A percentile compares a stretch with the other conserved stretches of the same genome.
Conservation (phyloP, 2,888 invertebrate species). For the Antitype chi region DNA sequence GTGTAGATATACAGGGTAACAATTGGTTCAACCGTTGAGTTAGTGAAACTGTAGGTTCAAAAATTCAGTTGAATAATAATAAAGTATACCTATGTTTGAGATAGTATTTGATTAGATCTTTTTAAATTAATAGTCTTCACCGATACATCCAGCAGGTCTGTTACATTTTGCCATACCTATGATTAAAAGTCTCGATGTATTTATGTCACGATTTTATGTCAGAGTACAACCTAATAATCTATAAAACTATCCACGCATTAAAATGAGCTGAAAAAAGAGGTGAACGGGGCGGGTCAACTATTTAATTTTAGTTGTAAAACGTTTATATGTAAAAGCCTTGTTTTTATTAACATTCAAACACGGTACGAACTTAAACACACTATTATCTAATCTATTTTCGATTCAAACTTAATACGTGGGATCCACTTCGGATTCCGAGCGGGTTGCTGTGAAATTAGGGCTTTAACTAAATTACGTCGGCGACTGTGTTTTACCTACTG, state of each 20-base stretch:
- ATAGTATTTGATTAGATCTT: too few species aligned
- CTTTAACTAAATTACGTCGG: slow-evolving; percentile 79
- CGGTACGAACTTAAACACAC: slow-evolving; percentile 1
- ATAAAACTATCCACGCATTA: background rate
- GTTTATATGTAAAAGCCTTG: background rate
- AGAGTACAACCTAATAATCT: background rate
- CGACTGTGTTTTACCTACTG: slow-evolving; percentile 71
- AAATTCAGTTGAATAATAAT: too few species aligned
- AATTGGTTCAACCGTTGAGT: background rate
- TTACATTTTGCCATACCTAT: too few species aligned
- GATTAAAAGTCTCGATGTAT: too few species aligned
- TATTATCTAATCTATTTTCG: slow-evolving; percentile 54
- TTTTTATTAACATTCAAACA: slow-evolving; percentile 29
- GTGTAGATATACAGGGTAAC: background rate
- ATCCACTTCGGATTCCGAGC: slow-evolving; percentile 50
- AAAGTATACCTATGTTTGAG: too few species aligned
- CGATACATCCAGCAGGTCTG: too few species aligned
- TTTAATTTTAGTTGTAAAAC: background rate
- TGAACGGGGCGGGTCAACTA: background rate
- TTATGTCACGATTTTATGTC: background rate
- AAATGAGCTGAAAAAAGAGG: background rate
- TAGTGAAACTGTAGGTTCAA: background rate
- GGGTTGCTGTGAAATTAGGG: slow-evolving; percentile 71
- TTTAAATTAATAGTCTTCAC: too few species aligned
- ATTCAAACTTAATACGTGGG: slow-evolving; percentile 49